Conservation (phyloP, 2,113 vertebrate species). For the Rhegmatorhina hoffmannsi region DNA sequence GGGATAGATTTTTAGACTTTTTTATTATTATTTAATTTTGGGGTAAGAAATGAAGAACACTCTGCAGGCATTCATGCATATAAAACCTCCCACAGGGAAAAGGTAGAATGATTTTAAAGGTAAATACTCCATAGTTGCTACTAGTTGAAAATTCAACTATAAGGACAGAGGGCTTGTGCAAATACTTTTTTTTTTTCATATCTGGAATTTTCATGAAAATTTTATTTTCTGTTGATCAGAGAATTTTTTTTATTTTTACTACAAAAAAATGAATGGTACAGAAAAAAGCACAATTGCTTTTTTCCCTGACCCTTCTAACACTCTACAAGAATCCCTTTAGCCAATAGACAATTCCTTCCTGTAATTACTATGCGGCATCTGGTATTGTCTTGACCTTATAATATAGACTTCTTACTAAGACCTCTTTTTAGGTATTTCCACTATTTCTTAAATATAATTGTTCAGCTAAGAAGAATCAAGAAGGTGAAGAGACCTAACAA, state of each 20-base stretch:
- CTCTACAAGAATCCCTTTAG: neutral
- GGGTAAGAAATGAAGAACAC: neutral
- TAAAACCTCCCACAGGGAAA: neutral
- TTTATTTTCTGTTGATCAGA: neutral
- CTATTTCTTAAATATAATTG: neutral
- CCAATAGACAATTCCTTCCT: neutral
- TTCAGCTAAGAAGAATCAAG: neutral
- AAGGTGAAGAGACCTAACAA: neutral
- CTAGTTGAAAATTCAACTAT: neutral
- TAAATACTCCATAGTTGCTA: neutral
- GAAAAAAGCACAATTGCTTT: neutral
- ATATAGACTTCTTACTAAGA: neutral
- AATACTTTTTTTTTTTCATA: neutral
- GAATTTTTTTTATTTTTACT: neutral
- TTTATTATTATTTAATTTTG: neutral
- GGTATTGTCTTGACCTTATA: neutral
- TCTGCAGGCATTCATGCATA: neutral
- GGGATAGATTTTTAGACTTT: neutral
- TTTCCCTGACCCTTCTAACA: neutral
- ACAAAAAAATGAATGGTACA: neutral
- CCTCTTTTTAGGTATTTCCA: neutral
- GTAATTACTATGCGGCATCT: neutral
- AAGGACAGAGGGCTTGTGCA: fast-evolving
- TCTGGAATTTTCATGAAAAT: neutral
- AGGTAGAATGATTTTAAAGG: neutral